phyloP scores from a whole-genome alignment of 2,797 vertebrate species.

The Darevskia mixta region DNA sequence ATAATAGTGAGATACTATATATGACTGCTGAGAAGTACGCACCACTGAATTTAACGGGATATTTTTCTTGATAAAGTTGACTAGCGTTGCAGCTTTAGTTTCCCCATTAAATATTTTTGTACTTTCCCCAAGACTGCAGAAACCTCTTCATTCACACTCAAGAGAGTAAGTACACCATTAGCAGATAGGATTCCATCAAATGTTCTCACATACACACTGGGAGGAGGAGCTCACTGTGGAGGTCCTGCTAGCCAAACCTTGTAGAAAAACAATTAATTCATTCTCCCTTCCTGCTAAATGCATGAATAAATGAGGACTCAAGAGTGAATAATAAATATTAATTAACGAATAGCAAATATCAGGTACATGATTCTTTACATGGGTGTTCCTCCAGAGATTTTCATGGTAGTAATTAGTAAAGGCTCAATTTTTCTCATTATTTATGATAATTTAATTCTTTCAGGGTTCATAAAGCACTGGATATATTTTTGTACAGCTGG shows the following conservation, averaged over 20 bases:
- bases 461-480: neutral
- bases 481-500: neutral
- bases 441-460: constrained; percentile 18
- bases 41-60: neutral
- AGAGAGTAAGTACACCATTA: neutral
- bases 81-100: neutral
- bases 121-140: neutral
- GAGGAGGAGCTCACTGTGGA: neutral
- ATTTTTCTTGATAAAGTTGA: neutral
- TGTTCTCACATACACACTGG: neutral
- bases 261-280: neutral
- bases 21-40: no score
- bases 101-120: neutral
- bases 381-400: constrained; percentile 11
- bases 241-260: constrained; percentile 4
- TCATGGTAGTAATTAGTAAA: constrained; percentile 10
- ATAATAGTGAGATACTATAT: no score
- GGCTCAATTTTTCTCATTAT: constrained; percentile 1
- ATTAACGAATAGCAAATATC: constrained; percentile 9
- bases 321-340: constrained; percentile 10
- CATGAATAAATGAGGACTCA: neutral
- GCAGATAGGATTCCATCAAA: constrained; percentile 9
- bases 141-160: no score
- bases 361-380: constrained; percentile 1
- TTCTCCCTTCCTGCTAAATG: neutral